phyloP scores from a whole-genome alignment of 2,797 vertebrate species.

The Chelmon rostratus region DNA sequence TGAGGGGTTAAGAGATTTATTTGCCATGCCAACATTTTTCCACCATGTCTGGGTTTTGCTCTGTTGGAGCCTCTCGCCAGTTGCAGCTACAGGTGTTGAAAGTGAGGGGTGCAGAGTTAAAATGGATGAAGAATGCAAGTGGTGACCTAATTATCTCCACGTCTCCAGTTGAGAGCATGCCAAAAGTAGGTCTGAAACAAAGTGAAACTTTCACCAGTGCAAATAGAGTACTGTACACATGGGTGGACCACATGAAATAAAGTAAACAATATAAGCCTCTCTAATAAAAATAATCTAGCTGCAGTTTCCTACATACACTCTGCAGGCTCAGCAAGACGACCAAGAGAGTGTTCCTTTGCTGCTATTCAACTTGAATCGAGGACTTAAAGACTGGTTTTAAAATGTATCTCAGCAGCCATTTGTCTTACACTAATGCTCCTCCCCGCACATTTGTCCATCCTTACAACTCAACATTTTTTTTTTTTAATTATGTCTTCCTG shows the following conservation, averaged over 20 bases:
- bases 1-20: neutral
- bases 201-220: neutral
- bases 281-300: neutral
- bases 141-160: neutral
- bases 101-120: neutral
- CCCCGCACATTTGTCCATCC: neutral
- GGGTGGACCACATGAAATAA: neutral
- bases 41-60: neutral
- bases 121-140: constrained; percentile 1
- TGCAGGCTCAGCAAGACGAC: constrained; percentile 10
- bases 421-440: neutral
- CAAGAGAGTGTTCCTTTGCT: neutral
- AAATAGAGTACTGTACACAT: constrained; percentile 7
- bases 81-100: neutral
- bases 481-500: constrained; percentile 14
- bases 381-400: neutral
- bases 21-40: constrained; percentile 1
- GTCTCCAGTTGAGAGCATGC: neutral
- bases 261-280: neutral
- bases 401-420: neutral
- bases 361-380: neutral
- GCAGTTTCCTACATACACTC: neutral
- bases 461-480: neutral
- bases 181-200: neutral
- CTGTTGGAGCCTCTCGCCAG: neutral